phyloP scores from a whole-genome alignment of 2,113 vertebrate species.

The Urocynchramus pylzowi region DNA sequence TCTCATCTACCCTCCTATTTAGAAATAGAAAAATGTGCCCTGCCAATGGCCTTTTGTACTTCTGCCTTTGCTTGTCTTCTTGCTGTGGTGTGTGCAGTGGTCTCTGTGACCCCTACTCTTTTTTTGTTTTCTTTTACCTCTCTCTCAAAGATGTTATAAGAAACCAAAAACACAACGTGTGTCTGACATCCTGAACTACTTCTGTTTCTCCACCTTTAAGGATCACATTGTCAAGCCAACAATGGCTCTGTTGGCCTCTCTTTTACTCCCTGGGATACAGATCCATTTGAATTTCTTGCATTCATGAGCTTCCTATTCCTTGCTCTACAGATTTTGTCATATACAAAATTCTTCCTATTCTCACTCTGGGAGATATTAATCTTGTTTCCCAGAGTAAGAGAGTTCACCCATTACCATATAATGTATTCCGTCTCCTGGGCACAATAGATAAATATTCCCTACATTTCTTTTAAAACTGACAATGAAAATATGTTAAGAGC shows the following conservation, averaged over 20 bases:
- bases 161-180: not conserved
- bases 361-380: conserved; percentile 15
- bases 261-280: not conserved
- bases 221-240: not conserved
- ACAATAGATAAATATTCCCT: conserved; percentile 1
- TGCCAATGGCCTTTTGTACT: conserved; percentile 1
- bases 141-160: not conserved
- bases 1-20: not conserved
- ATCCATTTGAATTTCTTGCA: conserved; percentile 18
- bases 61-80: conserved; percentile 8
- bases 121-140: not conserved
- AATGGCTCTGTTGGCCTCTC: conserved; percentile 15
- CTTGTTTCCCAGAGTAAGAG: conserved; percentile 11
- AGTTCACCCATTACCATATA: not conserved
- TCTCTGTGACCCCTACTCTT: not conserved
- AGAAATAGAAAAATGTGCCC: conserved; percentile 13
- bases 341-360: not conserved
- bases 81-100: not conserved
- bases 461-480: conserved; percentile 8
- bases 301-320: conserved; percentile 20
- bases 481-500: not conserved
- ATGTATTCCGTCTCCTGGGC: not conserved
- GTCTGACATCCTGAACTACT: not conserved
- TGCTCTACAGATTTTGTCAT: not conserved
- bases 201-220: not conserved